These are phyloP conservation scores for Sinotaia quadrata DNA, from an alignment of 2,888 invertebrate species.

Conservation along the genomic window DNA sequence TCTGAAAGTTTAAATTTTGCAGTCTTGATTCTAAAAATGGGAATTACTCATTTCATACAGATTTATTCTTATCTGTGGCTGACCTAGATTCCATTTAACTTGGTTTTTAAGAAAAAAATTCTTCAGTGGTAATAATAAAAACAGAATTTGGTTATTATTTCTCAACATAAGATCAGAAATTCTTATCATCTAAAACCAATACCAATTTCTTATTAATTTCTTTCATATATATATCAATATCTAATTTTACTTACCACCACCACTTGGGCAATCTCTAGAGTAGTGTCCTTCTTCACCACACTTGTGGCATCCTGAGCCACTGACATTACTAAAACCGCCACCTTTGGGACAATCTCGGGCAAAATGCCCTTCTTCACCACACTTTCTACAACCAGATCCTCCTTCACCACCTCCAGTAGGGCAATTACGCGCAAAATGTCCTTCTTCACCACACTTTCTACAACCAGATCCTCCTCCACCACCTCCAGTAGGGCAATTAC, in stretches of 20 bases:
- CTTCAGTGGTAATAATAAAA: no score
- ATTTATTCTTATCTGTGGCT: no score
- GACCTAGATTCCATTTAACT: no score
- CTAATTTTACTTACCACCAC: slow-evolving; percentile 30
- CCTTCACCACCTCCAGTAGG: slow-evolving; percentile 39
- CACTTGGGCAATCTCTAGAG: slow-evolving; percentile 58
- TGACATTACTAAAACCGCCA: slow-evolving; percentile 20
- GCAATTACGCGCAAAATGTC: slow-evolving; percentile 61
- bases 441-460: slow-evolving; percentile 60
- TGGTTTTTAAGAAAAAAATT: no score
- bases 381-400: slow-evolving; percentile 56
- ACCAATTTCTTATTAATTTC: slow-evolving; percentile 47
- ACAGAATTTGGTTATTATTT: neutral
- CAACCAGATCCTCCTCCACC: slow-evolving; percentile 11
- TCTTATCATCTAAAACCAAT: slow-evolving; percentile 17
- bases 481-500: slow-evolving; percentile 27
- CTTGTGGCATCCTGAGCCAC: slow-evolving; percentile 51
- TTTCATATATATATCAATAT: slow-evolving; percentile 56
- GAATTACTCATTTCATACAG: no score
- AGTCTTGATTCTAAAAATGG: no score
- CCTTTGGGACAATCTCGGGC: slow-evolving; percentile 47
- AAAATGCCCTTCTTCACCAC: slow-evolving; percentile 62
- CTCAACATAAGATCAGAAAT: neutral
- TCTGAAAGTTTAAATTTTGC: no score
- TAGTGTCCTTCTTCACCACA: slow-evolving; percentile 65